These are phyloP conservation scores for Microplitis demolitor DNA, from an alignment of 1,140 invertebrate genomes.

Conservation along the genomic window DNA sequence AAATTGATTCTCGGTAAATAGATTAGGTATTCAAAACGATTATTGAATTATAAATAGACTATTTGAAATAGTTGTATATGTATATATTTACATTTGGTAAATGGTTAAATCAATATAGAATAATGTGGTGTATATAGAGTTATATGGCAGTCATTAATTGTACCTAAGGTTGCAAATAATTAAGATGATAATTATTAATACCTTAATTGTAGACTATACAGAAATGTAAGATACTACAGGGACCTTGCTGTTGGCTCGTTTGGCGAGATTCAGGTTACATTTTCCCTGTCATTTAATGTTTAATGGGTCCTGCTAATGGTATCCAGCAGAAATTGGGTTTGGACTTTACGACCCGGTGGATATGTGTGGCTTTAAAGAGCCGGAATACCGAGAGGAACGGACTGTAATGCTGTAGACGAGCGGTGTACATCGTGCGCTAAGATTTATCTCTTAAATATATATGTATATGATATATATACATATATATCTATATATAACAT, in stretches of 20 bases:
- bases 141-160: too few relatives aligned
- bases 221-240: neutral
- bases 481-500: constrained; percentile 3
- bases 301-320: constrained; percentile 36
- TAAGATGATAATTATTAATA: constrained; percentile 8
- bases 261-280: constrained; percentile 34
- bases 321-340: constrained; percentile 36
- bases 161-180: neutral
- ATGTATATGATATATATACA: neutral
- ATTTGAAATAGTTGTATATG: too few relatives aligned
- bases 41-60: neutral
- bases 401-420: constrained; percentile 32
- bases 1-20: neutral
- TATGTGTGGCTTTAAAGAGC: constrained; percentile 30
- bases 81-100: too few relatives aligned
- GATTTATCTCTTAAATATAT: constrained; percentile 19
- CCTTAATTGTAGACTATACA: constrained; percentile 1
- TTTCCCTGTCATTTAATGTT: constrained; percentile 39
- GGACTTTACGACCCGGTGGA: constrained; percentile 33
- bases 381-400: constrained; percentile 17
- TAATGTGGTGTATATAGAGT: too few relatives aligned
- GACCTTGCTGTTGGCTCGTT: constrained; percentile 18
- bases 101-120: too few relatives aligned
- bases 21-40: neutral
- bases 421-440: constrained; percentile 23